A percentile compares a stretch with the other conserved stretches of the same genome.
Evolutionary conservation across 2,888 invertebrate genomes (phyloP).

Genomic region (Antheraea yamamai): DNA sequence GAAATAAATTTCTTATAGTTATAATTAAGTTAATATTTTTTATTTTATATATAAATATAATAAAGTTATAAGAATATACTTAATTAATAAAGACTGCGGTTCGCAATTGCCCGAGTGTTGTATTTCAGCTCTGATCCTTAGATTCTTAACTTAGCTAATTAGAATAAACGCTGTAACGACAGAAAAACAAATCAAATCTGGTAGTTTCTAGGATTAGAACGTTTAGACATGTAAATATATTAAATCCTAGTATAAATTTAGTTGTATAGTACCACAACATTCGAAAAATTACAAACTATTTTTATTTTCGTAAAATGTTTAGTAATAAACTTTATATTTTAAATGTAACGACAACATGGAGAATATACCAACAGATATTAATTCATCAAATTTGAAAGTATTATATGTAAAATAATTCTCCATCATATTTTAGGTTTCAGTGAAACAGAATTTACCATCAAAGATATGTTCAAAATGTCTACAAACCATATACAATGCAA

Average conservation of each 20-base stretch:
- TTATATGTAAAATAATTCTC: neutral
- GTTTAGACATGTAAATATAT: too few relatives aligned
- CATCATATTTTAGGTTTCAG: conserved; percentile 36
- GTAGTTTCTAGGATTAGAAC: too few relatives aligned
- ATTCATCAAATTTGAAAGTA: neutral
- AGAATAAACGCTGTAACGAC: too few relatives aligned
- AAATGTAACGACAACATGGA: neutral
- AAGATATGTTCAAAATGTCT: conserved; percentile 56
- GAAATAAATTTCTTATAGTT: neutral
- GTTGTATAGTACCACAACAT: too few relatives aligned
- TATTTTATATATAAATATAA: too few relatives aligned
- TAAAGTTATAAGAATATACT: neutral
- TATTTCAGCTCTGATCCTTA: neutral
- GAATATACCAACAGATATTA: neutral
- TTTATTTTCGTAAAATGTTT: neutral
- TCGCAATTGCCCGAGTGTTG: neutral
- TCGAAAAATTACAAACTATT: too few relatives aligned
- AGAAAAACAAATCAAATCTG: too few relatives aligned
- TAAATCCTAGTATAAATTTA: too few relatives aligned
- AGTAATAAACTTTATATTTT: neutral
- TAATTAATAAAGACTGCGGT: neutral
- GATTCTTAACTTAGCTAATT: neutral
- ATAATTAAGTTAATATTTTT: too few relatives aligned
- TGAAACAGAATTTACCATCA: conserved; percentile 50
- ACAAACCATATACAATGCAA: conserved; percentile 45